Base-by-base conservation (phyloP, 2,797 vertebrate species). In the Myoxocephalus aenaeus region DNA sequence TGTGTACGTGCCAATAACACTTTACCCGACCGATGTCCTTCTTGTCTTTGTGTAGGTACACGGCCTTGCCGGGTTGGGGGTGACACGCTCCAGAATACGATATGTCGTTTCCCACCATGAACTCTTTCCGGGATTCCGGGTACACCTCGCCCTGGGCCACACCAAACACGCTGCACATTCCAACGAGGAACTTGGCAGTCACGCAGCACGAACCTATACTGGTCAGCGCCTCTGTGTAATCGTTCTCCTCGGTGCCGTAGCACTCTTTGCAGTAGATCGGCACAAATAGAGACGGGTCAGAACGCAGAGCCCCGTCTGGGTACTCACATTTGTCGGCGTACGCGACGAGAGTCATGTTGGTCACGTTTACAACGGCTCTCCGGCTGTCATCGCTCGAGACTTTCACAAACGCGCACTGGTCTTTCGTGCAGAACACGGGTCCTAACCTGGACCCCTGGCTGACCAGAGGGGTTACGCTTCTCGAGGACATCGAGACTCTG, bases 1-100 rank as follows among this genome's bases (percentile, higher is more conserved):
- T 85, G 79, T 81, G 83, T 0, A 85, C 75, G 46, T 85, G 83
- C 79, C 83, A 85, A 51, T 79, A 85, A 29, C 79, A 81, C 32
- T 65, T 72, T 11, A 85, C 83, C 2, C 22, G 13, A 6, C 83
- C 83, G 1, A 81, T 78, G 13, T 58, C 71, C 5, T 32, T 40
- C 1, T 68, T 44, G 6, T 8, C 44, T 0, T 75, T 56, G 57
- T 81, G 83, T 8, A 72, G 1, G 25, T 75, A 75, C 14, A 72
- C 57, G 0, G 34, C 71, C 20, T 50, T 72, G 0, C 79, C 71
- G 0, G 83, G 83, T 5, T 75, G 75, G 0, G 63, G 62, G 3
- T 81, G 83, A 54, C 83, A 81, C 0, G 79, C 71, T 3, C 75
- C 79, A 0, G 79, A 69, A 20, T 46, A 81, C 0, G 75, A 67